Evolutionary conservation across 2,888 invertebrate genomes (phyloP).

Genomic region (Tipula lateralis): DNA sequence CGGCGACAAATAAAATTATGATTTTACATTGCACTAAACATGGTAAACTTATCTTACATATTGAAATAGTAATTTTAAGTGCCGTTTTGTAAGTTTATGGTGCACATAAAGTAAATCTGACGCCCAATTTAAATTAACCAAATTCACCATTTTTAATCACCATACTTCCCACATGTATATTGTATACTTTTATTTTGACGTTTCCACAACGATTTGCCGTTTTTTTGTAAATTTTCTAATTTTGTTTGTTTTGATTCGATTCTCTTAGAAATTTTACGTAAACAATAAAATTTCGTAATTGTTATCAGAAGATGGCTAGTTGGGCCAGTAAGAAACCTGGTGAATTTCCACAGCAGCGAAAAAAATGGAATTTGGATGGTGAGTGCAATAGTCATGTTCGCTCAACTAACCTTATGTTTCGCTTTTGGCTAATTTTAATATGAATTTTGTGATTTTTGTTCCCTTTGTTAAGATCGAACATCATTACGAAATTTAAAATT

Average conservation of each 20-base stretch:
- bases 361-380: slow-evolving; percentile 50
- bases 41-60: too few species aligned
- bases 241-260: background rate
- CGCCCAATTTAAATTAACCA: background rate
- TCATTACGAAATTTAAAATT: slow-evolving; percentile 51
- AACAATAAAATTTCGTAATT: background rate
- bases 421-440: slow-evolving; percentile 27
- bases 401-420: background rate
- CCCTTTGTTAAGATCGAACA: slow-evolving; percentile 42
- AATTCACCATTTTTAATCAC: background rate
- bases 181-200: background rate
- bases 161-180: background rate
- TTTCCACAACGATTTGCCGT: background rate
- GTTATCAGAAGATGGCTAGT: slow-evolving; percentile 42
- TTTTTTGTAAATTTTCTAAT: too few species aligned
- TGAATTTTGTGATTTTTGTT: background rate
- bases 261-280: background rate
- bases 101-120: background rate
- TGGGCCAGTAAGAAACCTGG: slow-evolving; percentile 47
- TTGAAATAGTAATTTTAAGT: too few species aligned
- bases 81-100: background rate
- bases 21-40: too few species aligned
- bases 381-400: slow-evolving; percentile 31
- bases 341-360: slow-evolving; percentile 40
- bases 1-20: too few species aligned